Evolutionary conservation across 2,797 vertebrate species (phyloP).

Genomic region (Emys orbicularis): DNA sequence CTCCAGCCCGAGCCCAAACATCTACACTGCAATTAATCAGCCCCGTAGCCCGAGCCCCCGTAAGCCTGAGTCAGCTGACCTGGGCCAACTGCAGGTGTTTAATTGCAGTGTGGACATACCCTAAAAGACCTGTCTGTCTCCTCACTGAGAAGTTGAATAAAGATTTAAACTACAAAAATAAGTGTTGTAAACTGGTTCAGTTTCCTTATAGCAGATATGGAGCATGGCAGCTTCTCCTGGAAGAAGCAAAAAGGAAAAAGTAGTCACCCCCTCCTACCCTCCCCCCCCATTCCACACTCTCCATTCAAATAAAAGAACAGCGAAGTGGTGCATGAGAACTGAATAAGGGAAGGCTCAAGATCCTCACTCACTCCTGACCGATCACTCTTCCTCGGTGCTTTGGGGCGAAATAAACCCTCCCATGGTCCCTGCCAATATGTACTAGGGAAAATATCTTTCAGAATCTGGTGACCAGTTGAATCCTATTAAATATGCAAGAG

Average conservation of each 20-base stretch:
- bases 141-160: background rate
- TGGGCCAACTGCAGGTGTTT: no score
- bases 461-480: no score
- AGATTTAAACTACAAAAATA: background rate
- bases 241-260: background rate
- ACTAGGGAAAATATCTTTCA: no score
- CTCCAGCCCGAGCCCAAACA: no score
- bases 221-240: background rate
- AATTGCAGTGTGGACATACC: no score
- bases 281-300: background rate
- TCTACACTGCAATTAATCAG: no score
- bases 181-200: background rate
- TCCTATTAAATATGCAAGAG: no score
- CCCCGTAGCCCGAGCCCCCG: no score
- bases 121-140: background rate
- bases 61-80: no score
- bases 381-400: background rate
- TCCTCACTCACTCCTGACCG: background rate
- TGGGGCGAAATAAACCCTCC: background rate
- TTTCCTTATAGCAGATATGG: background rate
- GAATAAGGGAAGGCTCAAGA: background rate
- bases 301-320: background rate
- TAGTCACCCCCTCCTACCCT: background rate
- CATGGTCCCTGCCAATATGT: background rate
- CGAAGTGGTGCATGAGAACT: background rate